Evolutionary conservation across 2,797 vertebrate species (phyloP).

Genomic region (Argentina silus): DNA sequence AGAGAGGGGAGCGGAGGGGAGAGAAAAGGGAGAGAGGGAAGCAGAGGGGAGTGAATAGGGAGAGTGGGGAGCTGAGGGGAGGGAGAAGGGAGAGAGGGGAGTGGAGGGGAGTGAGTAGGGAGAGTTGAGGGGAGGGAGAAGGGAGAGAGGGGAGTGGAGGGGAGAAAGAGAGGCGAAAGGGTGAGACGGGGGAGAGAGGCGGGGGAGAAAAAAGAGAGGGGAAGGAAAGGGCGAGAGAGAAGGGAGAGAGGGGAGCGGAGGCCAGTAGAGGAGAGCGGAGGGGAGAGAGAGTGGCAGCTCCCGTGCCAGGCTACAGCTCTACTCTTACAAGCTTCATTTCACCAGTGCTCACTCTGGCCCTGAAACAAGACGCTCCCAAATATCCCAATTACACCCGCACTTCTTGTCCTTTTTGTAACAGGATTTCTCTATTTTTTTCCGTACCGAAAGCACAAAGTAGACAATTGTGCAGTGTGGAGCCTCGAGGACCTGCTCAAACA

Average conservation of each 20-base stretch:
- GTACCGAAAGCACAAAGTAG: conserved; percentile 77
- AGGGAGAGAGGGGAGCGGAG: conserved; percentile 16
- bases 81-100: not conserved
- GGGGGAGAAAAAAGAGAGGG: not conserved
- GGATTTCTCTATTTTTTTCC: conserved; percentile 67
- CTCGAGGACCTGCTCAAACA: conserved; percentile 69
- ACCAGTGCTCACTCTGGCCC: conserved; percentile 78
- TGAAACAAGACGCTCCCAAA: conserved; percentile 88
- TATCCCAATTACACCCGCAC: conserved; percentile 93
- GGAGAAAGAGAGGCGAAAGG: not conserved
- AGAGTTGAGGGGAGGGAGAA: not conserved
- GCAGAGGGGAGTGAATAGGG: conserved; percentile 29
- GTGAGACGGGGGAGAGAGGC: not conserved
- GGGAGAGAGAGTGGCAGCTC: conserved; percentile 70
- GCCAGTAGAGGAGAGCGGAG: conserved; percentile 14
- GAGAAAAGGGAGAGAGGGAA: conserved; percentile 10
- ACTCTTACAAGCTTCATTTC: conserved; percentile 89
- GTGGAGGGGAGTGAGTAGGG: not conserved
- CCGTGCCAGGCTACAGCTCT: conserved; percentile 71
- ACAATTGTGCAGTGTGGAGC: conserved; percentile 74
- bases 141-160: not conserved
- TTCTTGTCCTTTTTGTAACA: conserved; percentile 90
- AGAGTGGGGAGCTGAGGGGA: not conserved
- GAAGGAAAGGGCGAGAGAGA: not conserved
- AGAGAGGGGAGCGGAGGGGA: not conserved